These are phyloP conservation scores for Pardalotus punctatus DNA, from an alignment of 2,113 vertebrate species.

Conservation along the genomic window DNA sequence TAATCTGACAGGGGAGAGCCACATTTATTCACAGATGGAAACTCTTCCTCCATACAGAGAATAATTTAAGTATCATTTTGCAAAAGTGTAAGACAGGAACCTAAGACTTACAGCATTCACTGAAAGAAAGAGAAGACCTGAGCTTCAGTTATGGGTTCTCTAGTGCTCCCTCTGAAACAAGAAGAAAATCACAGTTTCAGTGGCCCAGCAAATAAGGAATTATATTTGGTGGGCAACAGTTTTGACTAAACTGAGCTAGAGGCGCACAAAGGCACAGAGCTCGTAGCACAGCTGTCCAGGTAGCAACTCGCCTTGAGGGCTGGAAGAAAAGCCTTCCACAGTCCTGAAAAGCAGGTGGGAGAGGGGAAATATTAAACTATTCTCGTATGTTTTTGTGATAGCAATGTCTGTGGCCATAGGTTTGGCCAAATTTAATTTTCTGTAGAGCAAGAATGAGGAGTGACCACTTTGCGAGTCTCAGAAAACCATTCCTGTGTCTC, in stretches of 20 bases:
- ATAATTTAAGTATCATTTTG: not conserved
- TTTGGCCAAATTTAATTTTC: not conserved
- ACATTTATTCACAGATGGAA: not conserved
- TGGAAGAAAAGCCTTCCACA: not conserved
- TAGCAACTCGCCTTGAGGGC: rapidly evolving
- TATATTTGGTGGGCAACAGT: not conserved
- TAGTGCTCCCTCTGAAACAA: not conserved
- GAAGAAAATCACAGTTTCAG: not conserved
- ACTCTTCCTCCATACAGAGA: not conserved
- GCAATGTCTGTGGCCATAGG: not conserved
- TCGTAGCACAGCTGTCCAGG: not conserved
- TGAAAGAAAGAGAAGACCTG: not conserved
- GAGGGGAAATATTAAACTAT: not conserved
- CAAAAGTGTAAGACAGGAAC: not conserved
- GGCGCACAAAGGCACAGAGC: not conserved
- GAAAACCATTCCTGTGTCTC: not conserved
- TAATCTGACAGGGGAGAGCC: not conserved
- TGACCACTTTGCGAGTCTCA: not conserved
- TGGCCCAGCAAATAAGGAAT: not conserved
- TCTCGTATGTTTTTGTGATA: not conserved
- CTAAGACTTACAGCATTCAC: not conserved
- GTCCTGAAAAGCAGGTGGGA: not conserved
- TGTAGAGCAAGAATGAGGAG: not conserved
- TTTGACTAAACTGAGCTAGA: not conserved
- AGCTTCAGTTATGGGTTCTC: not conserved